Evolutionary conservation across 2,888 invertebrate species (phyloP).

Genomic region (Rhingia campestris): DNA sequence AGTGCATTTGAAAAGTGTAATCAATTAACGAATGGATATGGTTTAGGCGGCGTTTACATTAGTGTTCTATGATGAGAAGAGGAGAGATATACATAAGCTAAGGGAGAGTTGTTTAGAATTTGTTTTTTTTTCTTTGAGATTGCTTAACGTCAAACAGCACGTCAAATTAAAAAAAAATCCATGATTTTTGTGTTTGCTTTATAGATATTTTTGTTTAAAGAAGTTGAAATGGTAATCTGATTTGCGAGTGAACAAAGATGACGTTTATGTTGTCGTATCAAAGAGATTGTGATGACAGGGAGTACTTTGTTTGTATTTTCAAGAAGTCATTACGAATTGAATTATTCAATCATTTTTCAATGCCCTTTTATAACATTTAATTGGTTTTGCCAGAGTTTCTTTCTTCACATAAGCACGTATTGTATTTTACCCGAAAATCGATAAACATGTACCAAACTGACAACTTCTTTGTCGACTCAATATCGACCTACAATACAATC

Average conservation of each 20-base stretch:
- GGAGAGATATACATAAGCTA: neutral
- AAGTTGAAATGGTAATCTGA: no score
- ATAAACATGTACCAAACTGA: neutral
- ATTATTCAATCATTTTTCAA: no score
- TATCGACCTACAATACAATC: constrained; percentile 28
- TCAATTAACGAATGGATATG: constrained; percentile 54
- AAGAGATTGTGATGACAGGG: no score
- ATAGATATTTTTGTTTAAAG: constrained; percentile 12
- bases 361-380: no score
- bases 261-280: no score
- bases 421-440: no score
- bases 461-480: constrained; percentile 3
- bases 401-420: no score
- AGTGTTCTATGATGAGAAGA: constrained; percentile 32
- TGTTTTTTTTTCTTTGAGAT: constrained; percentile 16
- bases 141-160: constrained; percentile 59
- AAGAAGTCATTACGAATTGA: no score
- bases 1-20: constrained; percentile 53
- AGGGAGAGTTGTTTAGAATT: constrained; percentile 49
- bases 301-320: no score
- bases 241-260: no score
- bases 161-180: constrained; percentile 52
- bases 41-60: constrained; percentile 44
- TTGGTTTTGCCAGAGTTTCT: no score
- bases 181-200: constrained; percentile 33